A percentile compares a stretch with the other conserved stretches of the same genome.
Evolutionary conservation across 2,888 invertebrate genomes (phyloP).

Genomic region (Andrena dorsata): DNA sequence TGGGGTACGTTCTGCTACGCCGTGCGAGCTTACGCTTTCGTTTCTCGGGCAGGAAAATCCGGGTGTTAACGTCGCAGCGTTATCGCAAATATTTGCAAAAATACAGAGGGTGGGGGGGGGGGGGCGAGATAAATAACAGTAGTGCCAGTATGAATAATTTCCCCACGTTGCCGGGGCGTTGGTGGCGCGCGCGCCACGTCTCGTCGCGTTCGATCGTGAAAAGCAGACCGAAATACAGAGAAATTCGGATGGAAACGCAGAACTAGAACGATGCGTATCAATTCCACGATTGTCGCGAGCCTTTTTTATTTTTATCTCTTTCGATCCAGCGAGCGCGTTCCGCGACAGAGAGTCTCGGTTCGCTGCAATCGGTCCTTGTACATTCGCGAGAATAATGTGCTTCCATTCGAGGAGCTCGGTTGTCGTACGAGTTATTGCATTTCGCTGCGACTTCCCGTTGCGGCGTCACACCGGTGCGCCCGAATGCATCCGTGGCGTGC

Average conservation of each 20-base stretch:
- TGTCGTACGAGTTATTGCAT: not conserved
- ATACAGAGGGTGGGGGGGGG: too few relatives aligned
- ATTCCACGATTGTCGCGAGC: not conserved
- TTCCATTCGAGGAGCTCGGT: slow-evolving; percentile 19
- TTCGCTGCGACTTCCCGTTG: slow-evolving; percentile 11
- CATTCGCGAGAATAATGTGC: slow-evolving; percentile 4
- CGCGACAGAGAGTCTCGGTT: not conserved
- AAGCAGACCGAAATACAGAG: not conserved
- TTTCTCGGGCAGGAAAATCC: too few relatives aligned
- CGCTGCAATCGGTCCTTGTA: not conserved
- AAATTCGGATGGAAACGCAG: slow-evolving; percentile 2
- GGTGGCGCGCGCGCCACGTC: not conserved
- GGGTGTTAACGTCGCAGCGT: not conserved
- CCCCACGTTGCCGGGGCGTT: too few relatives aligned
- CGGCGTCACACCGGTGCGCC: slow-evolving; percentile 18
- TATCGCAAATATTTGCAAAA: slow-evolving; percentile 1
- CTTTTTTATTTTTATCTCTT: not conserved
- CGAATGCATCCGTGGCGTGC: slow-evolving; percentile 20
- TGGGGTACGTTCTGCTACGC: slow-evolving; percentile 77
- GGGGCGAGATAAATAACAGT: not conserved
- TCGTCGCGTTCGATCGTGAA: slow-evolving; percentile 3
- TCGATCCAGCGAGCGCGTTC: not conserved
- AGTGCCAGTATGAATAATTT: not conserved
- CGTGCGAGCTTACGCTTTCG: too few relatives aligned
- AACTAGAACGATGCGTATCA: not conserved